A percentile compares a stretch with the other conserved stretches of the same genome.
Evolutionary conservation across 2,797 vertebrate genomes (phyloP).

Genomic region (Gadopsis marmoratus): DNA sequence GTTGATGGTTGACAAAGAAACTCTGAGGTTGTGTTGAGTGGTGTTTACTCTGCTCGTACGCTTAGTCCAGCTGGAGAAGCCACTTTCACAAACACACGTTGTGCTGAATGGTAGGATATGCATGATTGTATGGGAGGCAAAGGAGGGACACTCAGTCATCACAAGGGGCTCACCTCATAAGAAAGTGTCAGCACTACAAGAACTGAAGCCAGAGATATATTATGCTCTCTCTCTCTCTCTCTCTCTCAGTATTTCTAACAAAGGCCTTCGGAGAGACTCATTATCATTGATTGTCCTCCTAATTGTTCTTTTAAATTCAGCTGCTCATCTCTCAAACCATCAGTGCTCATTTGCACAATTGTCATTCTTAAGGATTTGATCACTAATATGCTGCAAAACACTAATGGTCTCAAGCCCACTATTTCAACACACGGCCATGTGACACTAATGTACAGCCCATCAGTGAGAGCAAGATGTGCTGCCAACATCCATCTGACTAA

Average conservation of each 20-base stretch:
- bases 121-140: too few species aligned
- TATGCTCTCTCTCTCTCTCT: background rate
- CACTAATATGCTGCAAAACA: slow-evolving; percentile 29
- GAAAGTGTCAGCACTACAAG: background rate
- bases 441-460: slow-evolving; percentile 31
- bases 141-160: too few species aligned
- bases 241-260: slow-evolving; percentile 8
- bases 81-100: too few species aligned
- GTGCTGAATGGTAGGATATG: too few species aligned
- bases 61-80: too few species aligned
- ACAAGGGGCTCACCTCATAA: too few species aligned
- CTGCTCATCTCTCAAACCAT: slow-evolving; percentile 43
- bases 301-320: slow-evolving; percentile 32
- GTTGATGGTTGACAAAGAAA: too few species aligned
- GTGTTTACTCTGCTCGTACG: too few species aligned
- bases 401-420: slow-evolving; percentile 17
- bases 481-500: slow-evolving; percentile 10
- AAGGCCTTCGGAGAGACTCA: slow-evolving; percentile 18
- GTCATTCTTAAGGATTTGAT: slow-evolving; percentile 15
- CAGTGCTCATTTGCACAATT: slow-evolving; percentile 23
- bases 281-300: slow-evolving; percentile 41
- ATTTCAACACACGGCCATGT: slow-evolving; percentile 21
- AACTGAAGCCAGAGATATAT: background rate
- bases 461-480: slow-evolving; percentile 14
- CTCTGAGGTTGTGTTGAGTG: too few species aligned